Evolutionary conservation across 1,140 invertebrate genomes (phyloP).

Genomic region (Geopemphigus sp.): DNA sequence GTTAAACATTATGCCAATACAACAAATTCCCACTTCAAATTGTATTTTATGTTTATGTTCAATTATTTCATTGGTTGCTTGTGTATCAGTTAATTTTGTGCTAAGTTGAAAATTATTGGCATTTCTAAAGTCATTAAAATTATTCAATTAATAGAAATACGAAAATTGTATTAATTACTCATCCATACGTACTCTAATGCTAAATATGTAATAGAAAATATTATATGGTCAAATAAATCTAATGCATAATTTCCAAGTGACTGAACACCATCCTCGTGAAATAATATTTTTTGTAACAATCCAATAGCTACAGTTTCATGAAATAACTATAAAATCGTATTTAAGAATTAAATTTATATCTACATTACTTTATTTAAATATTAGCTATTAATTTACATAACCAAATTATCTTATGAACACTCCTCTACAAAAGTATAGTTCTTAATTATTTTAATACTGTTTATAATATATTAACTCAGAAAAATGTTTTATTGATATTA

Average conservation of each 20-base stretch:
- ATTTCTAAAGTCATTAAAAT: background rate
- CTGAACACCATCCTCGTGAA: slow-evolving; percentile 69
- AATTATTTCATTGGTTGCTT: slow-evolving; percentile 10
- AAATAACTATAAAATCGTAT: slow-evolving; percentile 59
- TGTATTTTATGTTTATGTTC: slow-evolving; percentile 41
- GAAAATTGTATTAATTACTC: background rate
- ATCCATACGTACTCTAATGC: slow-evolving; percentile 20
- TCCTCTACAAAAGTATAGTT: too few relatives aligned
- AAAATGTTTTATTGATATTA: too few relatives aligned
- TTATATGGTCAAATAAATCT: slow-evolving; percentile 71
- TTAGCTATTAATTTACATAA: too few relatives aligned
- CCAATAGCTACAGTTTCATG: slow-evolving; percentile 69
- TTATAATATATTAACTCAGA: too few relatives aligned
- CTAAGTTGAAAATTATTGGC: slow-evolving; percentile 1
- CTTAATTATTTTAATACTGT: too few relatives aligned
- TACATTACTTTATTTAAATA: too few relatives aligned
- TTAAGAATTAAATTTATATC: too few relatives aligned
- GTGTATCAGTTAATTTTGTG: background rate
- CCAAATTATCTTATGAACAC: too few relatives aligned
- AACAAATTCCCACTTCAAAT: slow-evolving; percentile 41
- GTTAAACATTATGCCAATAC: slow-evolving; percentile 39
- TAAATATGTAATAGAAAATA: slow-evolving; percentile 41
- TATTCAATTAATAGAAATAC: background rate
- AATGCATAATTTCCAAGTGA: slow-evolving; percentile 67
- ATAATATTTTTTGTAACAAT: slow-evolving; percentile 71